These are phyloP conservation scores for Spinus pinus DNA, from an alignment of 2,797 vertebrate genomes.

Conservation along the genomic window DNA sequence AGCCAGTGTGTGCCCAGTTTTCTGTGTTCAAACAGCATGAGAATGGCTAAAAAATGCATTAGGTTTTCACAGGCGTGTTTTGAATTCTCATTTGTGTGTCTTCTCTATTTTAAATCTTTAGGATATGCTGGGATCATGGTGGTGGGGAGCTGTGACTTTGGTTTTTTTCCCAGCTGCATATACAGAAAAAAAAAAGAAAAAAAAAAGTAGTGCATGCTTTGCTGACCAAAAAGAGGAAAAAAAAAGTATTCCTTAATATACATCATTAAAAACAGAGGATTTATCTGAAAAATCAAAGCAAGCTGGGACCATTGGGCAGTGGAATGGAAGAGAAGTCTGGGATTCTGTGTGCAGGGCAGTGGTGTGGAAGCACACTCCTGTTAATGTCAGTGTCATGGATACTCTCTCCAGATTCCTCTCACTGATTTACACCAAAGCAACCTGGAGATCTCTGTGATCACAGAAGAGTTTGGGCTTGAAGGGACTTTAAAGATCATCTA, in stretches of 20 bases:
- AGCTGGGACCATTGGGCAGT: neutral
- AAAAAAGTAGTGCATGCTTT: neutral
- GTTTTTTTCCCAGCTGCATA: neutral
- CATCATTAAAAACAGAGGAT: neutral
- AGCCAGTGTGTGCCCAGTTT: neutral
- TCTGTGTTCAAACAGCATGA: neutral
- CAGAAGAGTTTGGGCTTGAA: neutral
- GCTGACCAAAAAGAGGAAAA: neutral
- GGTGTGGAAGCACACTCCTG: neutral
- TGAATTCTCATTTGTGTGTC: neutral
- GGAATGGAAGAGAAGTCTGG: neutral
- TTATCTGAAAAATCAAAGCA: neutral
- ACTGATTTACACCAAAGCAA: neutral
- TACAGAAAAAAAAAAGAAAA: neutral
- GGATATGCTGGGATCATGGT: neutral
- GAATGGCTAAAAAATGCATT: constrained; percentile 1
- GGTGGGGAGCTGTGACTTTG: neutral
- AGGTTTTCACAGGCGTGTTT: neutral
- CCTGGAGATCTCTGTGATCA: neutral
- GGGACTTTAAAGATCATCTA: neutral
- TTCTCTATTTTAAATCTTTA: neutral
- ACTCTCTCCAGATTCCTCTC: neutral
- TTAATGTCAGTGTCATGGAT: neutral
- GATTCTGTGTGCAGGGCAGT: neutral
- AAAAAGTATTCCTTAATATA: neutral